These are phyloP conservation scores for Dermatemys mawii DNA, from an alignment of 2,113 vertebrate species.

Conservation along the genomic window DNA sequence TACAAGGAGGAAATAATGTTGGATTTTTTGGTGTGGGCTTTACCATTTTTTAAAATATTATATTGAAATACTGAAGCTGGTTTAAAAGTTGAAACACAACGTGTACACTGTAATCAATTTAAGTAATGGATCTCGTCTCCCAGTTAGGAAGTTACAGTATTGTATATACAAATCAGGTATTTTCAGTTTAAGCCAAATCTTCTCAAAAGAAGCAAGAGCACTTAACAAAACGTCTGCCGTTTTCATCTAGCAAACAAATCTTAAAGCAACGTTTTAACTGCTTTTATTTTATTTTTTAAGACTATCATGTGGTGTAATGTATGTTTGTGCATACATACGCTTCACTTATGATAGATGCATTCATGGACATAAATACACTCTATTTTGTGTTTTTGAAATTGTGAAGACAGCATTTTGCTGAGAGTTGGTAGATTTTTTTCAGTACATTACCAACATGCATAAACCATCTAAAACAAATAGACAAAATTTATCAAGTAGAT, in stretches of 20 bases:
- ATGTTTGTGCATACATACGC: not conserved
- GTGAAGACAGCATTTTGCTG: not conserved
- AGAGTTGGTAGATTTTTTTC: not conserved
- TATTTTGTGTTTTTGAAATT: not conserved
- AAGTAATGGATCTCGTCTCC: not conserved
- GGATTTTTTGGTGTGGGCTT: not conserved
- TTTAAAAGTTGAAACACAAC: constrained; percentile 14
- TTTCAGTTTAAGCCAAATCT: not conserved
- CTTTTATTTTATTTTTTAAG: not conserved
- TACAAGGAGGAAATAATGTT: not conserved
- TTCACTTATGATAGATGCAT: not conserved
- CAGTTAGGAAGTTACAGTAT: not conserved
- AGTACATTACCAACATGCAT: not conserved
- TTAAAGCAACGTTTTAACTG: not conserved
- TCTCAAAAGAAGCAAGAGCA: not conserved
- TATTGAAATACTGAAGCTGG: not conserved
- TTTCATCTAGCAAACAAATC: not conserved
- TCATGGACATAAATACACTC: not conserved
- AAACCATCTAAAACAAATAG: not conserved
- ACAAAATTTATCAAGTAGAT: not conserved
- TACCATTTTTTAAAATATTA: constrained; percentile 9
- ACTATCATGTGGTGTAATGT: not conserved
- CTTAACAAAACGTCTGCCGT: not conserved
- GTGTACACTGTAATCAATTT: not conserved
- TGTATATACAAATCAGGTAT: not conserved